A percentile compares a stretch with the other conserved stretches of the same genome.
These are phyloP conservation scores for Thermophis baileyi DNA, from an alignment of 2,113 vertebrate species.

Conservation along the genomic window DNA sequence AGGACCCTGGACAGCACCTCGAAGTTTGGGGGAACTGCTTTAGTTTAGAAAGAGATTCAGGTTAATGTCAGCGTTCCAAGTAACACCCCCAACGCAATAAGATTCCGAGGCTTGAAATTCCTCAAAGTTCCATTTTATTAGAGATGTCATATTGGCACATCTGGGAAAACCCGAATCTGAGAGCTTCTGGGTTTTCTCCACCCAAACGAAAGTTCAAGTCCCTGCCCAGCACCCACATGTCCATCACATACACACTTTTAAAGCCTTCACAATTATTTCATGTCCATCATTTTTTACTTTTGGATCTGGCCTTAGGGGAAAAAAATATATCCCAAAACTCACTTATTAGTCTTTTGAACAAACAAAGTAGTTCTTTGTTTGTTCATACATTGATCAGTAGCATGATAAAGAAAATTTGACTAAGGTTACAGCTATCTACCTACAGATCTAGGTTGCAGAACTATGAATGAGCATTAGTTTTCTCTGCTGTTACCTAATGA, in stretches of 20 bases:
- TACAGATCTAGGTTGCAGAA: background rate
- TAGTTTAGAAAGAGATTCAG: no score
- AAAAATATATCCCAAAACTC: background rate
- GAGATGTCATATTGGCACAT: no score
- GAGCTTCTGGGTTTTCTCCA: no score
- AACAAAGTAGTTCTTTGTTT: conserved; percentile 3
- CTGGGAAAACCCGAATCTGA: no score
- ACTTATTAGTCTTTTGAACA: conserved; percentile 14
- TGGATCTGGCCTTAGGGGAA: background rate
- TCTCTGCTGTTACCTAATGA: background rate
- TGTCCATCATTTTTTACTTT: conserved; percentile 7
- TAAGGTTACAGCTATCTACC: background rate
- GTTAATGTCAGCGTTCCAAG: no score
- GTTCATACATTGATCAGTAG: conserved; percentile 15
- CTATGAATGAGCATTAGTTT: background rate
- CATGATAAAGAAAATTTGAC: conserved; percentile 14
- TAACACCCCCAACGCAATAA: no score
- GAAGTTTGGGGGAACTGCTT: no score
- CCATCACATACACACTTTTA: background rate
- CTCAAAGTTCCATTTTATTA: no score
- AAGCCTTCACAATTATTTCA: conserved; percentile 1
- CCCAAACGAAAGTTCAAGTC: no score
- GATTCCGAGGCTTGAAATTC: no score
- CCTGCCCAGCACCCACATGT: no score
- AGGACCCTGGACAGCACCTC: no score